Percentiles rank a stretch among this genome's conserved stretches.
These are phyloP conservation scores for Oryzias woworae DNA, from an alignment of 2,113 vertebrate genomes.

Conservation along the genomic window DNA sequence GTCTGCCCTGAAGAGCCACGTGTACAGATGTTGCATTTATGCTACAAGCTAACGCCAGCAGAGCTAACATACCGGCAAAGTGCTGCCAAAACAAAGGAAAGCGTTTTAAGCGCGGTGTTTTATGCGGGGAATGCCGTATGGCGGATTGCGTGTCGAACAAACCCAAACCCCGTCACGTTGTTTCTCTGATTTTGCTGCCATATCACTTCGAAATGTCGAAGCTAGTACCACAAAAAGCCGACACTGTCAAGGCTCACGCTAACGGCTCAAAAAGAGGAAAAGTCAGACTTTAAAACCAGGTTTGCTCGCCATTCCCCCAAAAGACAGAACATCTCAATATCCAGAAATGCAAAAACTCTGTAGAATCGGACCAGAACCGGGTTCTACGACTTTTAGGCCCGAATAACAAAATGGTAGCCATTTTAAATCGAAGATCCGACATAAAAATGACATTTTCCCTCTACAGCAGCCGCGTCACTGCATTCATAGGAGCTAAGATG, in stretches of 20 bases:
- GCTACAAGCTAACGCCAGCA: slow-evolving; percentile 58
- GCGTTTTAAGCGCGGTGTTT: no score
- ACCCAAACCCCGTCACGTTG: accelerated
- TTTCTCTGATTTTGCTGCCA: accelerated
- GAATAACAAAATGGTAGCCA: slow-evolving; percentile 65
- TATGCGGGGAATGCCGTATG: accelerated
- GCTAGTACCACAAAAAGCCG: not conserved
- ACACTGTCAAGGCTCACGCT: not conserved
- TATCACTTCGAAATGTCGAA: not conserved
- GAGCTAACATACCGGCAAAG: slow-evolving; percentile 32
- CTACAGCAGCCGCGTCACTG: accelerated
- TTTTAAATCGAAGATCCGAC: slow-evolving; percentile 41
- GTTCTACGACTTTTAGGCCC: accelerated
- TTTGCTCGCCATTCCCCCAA: no score
- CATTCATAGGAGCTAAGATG: accelerated
- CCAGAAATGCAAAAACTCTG: accelerated
- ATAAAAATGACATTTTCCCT: not conserved
- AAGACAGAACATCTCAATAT: accelerated
- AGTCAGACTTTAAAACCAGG: no score
- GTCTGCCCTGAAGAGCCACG: slow-evolving; percentile 60
- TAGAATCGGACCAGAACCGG: accelerated
- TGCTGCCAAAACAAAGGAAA: accelerated
- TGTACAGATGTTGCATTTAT: slow-evolving; percentile 51
- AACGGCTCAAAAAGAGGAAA: not conserved
- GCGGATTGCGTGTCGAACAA: accelerated